Percentiles rank a stretch among this genome's conserved stretches.
phyloP scores from a whole-genome alignment of 2,113 vertebrate genomes.

The Nothobranchius kuhntae region DNA sequence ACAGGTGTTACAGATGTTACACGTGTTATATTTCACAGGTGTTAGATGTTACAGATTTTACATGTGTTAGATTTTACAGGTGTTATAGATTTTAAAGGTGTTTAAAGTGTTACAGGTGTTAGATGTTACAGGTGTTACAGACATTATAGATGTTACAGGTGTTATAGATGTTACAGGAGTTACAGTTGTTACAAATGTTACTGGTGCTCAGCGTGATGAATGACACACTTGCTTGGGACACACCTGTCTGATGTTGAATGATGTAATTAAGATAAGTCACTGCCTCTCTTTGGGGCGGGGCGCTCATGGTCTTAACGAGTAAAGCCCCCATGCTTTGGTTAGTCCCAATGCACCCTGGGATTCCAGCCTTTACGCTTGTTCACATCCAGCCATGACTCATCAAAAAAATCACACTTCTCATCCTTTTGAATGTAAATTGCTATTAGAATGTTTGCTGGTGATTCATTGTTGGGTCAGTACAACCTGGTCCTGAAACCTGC shows the following conservation, averaged over 20 bases:
- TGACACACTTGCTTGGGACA: conserved; percentile 63
- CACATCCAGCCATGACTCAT: conserved; percentile 29
- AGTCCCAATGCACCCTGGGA: conserved; percentile 51
- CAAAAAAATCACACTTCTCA: not conserved
- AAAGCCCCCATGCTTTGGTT: no score
- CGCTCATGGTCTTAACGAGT: no score
- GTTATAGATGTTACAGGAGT: no score
- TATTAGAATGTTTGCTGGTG: not conserved
- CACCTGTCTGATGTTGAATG: no score
- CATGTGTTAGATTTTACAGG: no score
- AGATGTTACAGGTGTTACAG: no score
- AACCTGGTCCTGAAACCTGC: not conserved
- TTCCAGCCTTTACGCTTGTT: conserved; percentile 38
- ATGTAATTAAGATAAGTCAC: conserved; percentile 70
- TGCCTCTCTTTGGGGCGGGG: conserved; percentile 47
- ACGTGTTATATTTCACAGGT: no score
- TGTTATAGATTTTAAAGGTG: no score
- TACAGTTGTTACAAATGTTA: conserved; percentile 1
- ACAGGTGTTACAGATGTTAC: no score
- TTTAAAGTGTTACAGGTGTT: no score
- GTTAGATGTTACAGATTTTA: no score
- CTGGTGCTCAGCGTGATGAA: conserved; percentile 57
- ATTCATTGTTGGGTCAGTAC: not conserved
- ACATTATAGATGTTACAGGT: no score
- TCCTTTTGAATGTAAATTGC: not conserved